Base-by-base conservation (phyloP, 2,113 vertebrate genomes). In the Balaenoptera acutorostrata region DNA sequence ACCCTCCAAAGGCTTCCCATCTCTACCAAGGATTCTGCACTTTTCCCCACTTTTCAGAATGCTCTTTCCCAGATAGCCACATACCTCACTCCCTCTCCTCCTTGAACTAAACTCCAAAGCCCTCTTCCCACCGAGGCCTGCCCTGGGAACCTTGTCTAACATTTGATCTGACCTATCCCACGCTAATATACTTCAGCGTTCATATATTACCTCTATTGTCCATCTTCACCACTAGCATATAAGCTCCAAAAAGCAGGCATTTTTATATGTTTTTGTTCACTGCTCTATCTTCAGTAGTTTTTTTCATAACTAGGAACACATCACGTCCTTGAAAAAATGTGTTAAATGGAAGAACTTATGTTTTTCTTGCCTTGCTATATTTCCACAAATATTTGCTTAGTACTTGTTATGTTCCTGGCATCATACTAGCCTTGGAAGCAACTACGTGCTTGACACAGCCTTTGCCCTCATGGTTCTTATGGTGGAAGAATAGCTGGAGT, bases 31-130 rank as follows among this genome's bases (percentile, higher is more conserved):
- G 3, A 63, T n/a, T 21, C 64, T 21, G 1, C 1, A 14, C 11
- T 75, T 33, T 12, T 13, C 78, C 55, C 29, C 10, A 68, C 29
- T 18, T 25, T 6, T 86, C 25, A 77, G 31, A 31, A 77, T 61
- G 18, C 10, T 64, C 49, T 29, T 10, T 3, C 39, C 13, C 2
- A 39, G 18, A 36, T 0, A n/a, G 20, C 10, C 33, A 90, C 6
- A 15, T 49, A 12, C 44, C 23, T 63, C 9, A 6, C 25, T 59
- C 11, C 25, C 5, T 27, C 1, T 33, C 3, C 12, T 27, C n/a
- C 36, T 36, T 39, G 39, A 84, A 52, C 13, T 33, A 36, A 29
- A 25, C 8, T 61, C 8, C 17, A 41, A 83, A 52, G 29, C 5
- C 18, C 15, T 25, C 14, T 80, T 57, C 21, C 78, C 74, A 36